Conservation (phyloP, 2,113 vertebrate genomes). For the Crotophaga sulcirostris region DNA sequence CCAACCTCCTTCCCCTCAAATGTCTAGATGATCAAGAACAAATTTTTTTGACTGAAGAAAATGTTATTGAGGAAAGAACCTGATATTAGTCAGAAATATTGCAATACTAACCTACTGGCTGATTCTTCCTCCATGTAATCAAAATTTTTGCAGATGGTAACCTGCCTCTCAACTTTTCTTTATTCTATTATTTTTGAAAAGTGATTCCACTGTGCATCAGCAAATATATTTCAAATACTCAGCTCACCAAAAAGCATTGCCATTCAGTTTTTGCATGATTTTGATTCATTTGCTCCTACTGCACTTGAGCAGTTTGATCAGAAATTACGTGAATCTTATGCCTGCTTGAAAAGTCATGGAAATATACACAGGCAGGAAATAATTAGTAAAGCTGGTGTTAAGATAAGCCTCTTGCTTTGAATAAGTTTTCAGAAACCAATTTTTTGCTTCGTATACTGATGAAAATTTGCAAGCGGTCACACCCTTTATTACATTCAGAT, state of each 20-base stretch:
- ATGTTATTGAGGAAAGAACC: neutral
- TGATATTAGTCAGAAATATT: neutral
- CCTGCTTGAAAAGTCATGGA: neutral
- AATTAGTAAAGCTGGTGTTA: neutral
- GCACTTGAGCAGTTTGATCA: neutral
- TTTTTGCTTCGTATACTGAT: neutral
- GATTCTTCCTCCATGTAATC: neutral
- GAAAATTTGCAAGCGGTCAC: neutral
- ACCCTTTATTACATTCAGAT: neutral
- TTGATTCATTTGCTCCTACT: neutral
- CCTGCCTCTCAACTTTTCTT: neutral
- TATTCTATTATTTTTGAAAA: neutral
- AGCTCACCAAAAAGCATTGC: neutral
- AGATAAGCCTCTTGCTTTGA: neutral
- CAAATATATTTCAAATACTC: neutral
- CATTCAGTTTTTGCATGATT: neutral
- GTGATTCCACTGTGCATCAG: neutral
- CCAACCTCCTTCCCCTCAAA: fast-evolving
- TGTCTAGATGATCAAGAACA: neutral
- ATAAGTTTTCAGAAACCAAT: neutral
- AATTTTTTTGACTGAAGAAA: neutral
- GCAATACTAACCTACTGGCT: neutral
- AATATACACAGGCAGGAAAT: neutral
- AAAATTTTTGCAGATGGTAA: neutral
- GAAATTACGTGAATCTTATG: neutral